Conservation (phyloP, 2,888 invertebrate species). For the Cheilosia urbana region DNA sequence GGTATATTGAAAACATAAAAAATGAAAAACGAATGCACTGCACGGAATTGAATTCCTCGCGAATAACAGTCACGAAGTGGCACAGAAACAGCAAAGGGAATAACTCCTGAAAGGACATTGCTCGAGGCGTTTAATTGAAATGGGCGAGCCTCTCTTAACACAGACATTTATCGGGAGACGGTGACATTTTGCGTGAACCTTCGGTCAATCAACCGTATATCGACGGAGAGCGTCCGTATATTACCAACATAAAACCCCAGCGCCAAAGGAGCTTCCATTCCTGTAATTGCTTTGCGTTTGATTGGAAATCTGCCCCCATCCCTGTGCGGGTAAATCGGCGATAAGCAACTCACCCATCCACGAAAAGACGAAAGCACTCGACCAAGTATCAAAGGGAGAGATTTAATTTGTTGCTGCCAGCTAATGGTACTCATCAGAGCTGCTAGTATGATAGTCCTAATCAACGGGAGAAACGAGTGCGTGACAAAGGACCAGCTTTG, state of each 20-base stretch:
- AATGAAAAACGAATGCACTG: conserved; percentile 42
- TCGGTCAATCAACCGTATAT: conserved; percentile 35
- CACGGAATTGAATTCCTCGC: conserved; percentile 70
- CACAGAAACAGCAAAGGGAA: conserved; percentile 51
- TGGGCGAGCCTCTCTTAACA: conserved; percentile 43
- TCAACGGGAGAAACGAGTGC: conserved; percentile 63
- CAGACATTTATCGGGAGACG: conserved; percentile 50
- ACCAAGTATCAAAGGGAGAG: conserved; percentile 40
- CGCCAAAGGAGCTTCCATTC: conserved; percentile 48
- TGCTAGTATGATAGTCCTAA: conserved; percentile 68
- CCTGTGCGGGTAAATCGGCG: conserved; percentile 9
- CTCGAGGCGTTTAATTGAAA: conserved; percentile 70
- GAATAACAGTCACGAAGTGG: conserved; percentile 72
- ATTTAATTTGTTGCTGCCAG: conserved; percentile 72
- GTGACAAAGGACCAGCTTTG: conserved; percentile 62
- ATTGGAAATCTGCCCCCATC: conserved; percentile 50
- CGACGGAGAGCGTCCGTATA: conserved; percentile 1
- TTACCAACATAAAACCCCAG: conserved; percentile 36
- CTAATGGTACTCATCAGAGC: conserved; percentile 63
- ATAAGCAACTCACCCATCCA: conserved; percentile 27
- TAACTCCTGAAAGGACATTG: conserved; percentile 69
- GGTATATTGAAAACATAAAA: conserved; percentile 17
- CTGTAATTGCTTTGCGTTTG: conserved; percentile 64
- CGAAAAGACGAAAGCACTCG: neutral
- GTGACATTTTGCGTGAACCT: conserved; percentile 56